Percentiles rank a stretch among this genome's conserved stretches.
Conservation (phyloP, 2,888 invertebrate genomes). For the Eupithecia subfuscata region DNA sequence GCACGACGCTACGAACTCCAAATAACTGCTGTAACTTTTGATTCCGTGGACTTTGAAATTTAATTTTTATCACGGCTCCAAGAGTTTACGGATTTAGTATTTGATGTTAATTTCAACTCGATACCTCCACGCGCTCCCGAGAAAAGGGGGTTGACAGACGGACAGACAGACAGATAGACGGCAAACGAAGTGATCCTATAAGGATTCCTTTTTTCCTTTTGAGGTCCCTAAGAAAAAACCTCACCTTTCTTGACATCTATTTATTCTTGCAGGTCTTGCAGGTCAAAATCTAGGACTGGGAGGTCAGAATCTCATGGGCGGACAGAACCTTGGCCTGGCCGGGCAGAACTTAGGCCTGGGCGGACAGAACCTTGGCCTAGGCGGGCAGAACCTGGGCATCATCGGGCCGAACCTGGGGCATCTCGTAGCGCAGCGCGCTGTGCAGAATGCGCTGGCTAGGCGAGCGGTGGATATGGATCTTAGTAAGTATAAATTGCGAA, state of each 20-base stretch:
- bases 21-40: too few relatives aligned
- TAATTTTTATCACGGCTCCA: too few relatives aligned
- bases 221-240: too few relatives aligned
- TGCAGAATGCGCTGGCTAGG: slow-evolving; percentile 74
- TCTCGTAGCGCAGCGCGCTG: slow-evolving; percentile 71
- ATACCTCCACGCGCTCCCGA: too few relatives aligned
- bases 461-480: slow-evolving; percentile 70
- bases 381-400: slow-evolving; percentile 66
- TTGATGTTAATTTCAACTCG: too few relatives aligned
- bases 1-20: too few relatives aligned
- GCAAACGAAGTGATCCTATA: too few relatives aligned
- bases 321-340: slow-evolving; percentile 60
- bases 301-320: slow-evolving; percentile 56
- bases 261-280: slow-evolving; percentile 61
- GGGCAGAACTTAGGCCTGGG: slow-evolving; percentile 57
- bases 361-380: slow-evolving; percentile 58
- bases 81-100: too few relatives aligned
- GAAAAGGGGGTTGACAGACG: too few relatives aligned
- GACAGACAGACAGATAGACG: too few relatives aligned
- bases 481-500: slow-evolving; percentile 27
- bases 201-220: too few relatives aligned
- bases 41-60: too few relatives aligned
- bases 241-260: not conserved
- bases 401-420: slow-evolving; percentile 71
- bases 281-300: slow-evolving; percentile 59